phyloP scores from a whole-genome alignment of 2,888 invertebrate genomes.

The Sesia apiformis region DNA sequence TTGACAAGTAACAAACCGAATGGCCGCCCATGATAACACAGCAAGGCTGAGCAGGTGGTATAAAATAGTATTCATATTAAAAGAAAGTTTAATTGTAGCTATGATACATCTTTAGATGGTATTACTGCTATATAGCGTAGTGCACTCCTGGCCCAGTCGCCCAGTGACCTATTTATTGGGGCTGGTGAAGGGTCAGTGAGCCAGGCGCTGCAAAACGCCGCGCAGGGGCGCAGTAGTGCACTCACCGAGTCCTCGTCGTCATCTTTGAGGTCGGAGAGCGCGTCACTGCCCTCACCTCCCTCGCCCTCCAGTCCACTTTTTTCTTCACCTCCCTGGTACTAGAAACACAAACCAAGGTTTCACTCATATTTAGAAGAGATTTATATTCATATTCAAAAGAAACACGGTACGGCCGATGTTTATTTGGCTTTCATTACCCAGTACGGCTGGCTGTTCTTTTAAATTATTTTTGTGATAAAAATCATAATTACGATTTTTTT shows the following conservation, averaged over 20 bases:
- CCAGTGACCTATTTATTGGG: constrained; percentile 55
- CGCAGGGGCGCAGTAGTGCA: constrained; percentile 29
- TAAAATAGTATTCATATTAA: neutral
- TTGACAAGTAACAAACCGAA: too few relatives aligned
- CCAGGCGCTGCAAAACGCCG: constrained; percentile 9
- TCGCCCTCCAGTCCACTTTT: constrained; percentile 41
- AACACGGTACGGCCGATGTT: neutral
- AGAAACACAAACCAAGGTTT: constrained; percentile 5
- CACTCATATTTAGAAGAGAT: neutral
- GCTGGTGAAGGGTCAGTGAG: constrained; percentile 14
- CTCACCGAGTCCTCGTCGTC: constrained; percentile 83
- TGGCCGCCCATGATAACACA: too few relatives aligned
- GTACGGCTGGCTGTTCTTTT: too few relatives aligned
- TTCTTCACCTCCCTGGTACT: constrained; percentile 55
- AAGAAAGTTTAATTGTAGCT: neutral
- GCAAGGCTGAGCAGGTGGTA: too few relatives aligned
- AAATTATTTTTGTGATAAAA: too few relatives aligned
- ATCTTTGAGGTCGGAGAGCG: constrained; percentile 68
- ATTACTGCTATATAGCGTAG: constrained; percentile 9
- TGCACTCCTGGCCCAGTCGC: constrained; percentile 41
- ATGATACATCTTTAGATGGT: too few relatives aligned
- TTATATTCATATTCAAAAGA: neutral
- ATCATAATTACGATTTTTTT: too few relatives aligned
- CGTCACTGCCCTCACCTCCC: constrained; percentile 45
- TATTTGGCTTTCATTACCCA: too few relatives aligned